A percentile compares a stretch with the other conserved stretches of the same genome.
Evolutionary conservation across 2,888 invertebrate species (phyloP).

Genomic region (Orchestes rusci): DNA sequence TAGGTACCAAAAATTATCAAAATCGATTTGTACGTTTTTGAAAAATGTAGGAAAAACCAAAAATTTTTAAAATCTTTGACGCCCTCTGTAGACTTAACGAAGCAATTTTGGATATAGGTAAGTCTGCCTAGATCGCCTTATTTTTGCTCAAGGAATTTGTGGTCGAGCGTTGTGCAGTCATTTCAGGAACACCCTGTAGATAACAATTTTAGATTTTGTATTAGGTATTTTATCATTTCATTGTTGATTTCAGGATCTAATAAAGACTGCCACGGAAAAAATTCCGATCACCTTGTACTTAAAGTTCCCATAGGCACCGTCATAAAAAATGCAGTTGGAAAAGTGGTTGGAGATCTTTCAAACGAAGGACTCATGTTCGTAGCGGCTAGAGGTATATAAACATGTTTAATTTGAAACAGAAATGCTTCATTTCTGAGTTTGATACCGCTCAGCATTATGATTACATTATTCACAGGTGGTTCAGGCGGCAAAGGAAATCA

Average conservation of each 20-base stretch:
- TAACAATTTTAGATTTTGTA: not conserved
- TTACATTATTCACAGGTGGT: slow-evolving; percentile 46
- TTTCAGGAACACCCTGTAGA: no score
- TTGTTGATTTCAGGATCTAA: slow-evolving; percentile 35
- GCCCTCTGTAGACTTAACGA: no score
- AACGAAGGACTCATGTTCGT: slow-evolving; percentile 72
- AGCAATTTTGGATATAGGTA: no score
- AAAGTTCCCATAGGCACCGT: slow-evolving; percentile 81
- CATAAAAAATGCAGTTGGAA: slow-evolving; percentile 51
- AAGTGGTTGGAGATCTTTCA: slow-evolving; percentile 61
- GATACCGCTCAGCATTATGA: not conserved
- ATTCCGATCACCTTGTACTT: slow-evolving; percentile 61
- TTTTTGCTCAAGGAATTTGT: no score
- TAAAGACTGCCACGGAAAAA: slow-evolving; percentile 77
- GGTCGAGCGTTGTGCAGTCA: no score
- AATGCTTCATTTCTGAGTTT: not conserved
- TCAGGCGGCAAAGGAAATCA: slow-evolving; percentile 93
- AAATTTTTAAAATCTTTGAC: no score
- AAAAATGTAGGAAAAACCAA: no score
- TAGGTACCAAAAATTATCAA: no score
- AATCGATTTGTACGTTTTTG: no score
- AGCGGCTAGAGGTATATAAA: slow-evolving; percentile 53
- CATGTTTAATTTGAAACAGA: not conserved
- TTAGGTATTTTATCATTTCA: not conserved
- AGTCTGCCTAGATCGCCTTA: no score